A percentile compares a stretch with the other conserved stretches of the same genome.
Evolutionary conservation across 1,140 invertebrate genomes (phyloP).

Genomic region (Apis mellifera): Amel_HAv3.1 CM009940.2:3206501-3207000

Average conservation of each 20-base stretch:
- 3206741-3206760: conserved; percentile 33
- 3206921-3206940: conserved; percentile 68
- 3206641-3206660: conserved; percentile 33
- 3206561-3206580: conserved; percentile 30
- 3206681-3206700: conserved; percentile 45
- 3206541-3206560: conserved; percentile 39
- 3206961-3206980: conserved; percentile 55
- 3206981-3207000: conserved; percentile 50
- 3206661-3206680: conserved; percentile 46
- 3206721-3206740: conserved; percentile 48
- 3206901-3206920: conserved; percentile 68
- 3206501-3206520: background rate
- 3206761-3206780: conserved; percentile 44
- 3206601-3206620: conserved; percentile 46
- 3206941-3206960: conserved; percentile 57
- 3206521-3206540: conserved; percentile 1
- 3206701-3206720: conserved; percentile 42
- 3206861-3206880: conserved; percentile 75
- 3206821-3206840: conserved; percentile 56
- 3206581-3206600: conserved; percentile 41
- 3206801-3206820: conserved; percentile 62
- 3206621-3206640: conserved; percentile 38
- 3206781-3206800: conserved; percentile 57
- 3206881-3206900: conserved; percentile 65
- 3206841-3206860: conserved; percentile 76